These are phyloP conservation scores for Anarsia innoxiella DNA, from an alignment of 2,888 invertebrate species.

Conservation along the genomic window DNA sequence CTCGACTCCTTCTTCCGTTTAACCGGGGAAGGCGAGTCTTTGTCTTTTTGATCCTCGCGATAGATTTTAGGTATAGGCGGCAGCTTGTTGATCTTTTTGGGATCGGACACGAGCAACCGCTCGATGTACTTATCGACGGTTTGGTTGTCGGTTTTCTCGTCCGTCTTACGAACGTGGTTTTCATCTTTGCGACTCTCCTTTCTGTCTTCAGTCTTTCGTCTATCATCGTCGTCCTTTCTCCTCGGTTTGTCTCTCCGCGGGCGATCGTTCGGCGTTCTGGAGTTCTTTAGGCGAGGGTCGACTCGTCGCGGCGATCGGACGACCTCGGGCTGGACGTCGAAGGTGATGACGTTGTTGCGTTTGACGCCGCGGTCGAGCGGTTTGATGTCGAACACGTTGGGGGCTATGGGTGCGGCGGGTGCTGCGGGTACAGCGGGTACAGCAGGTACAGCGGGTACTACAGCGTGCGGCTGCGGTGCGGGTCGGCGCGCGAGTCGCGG, in stretches of 20 bases:
- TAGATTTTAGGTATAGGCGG: slow-evolving; percentile 62
- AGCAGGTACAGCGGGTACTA: slow-evolving; percentile 13
- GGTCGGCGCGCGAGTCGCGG: slow-evolving; percentile 25
- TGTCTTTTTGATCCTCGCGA: slow-evolving; percentile 26
- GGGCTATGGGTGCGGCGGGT: slow-evolving; percentile 38
- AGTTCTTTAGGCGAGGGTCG: slow-evolving; percentile 13
- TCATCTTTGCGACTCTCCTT: slow-evolving; percentile 9
- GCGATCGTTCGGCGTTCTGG: too few species aligned
- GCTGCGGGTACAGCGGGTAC: slow-evolving; percentile 20
- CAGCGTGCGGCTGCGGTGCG: slow-evolving; percentile 16
- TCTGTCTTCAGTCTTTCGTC: slow-evolving; percentile 11
- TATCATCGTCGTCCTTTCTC: slow-evolving; percentile 13
- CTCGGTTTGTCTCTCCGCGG: slow-evolving; percentile 10
- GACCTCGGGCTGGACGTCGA: slow-evolving; percentile 47
- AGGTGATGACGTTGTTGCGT: slow-evolving; percentile 64
- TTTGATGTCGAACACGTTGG: slow-evolving; percentile 67
- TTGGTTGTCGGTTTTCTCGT: slow-evolving; percentile 9
- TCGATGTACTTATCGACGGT: slow-evolving; percentile 32
- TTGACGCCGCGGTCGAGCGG: slow-evolving; percentile 58
- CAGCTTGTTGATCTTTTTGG: slow-evolving; percentile 49
- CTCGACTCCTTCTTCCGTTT: slow-evolving; percentile 34
- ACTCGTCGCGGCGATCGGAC: slow-evolving; percentile 25
- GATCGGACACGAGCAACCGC: slow-evolving; percentile 36
- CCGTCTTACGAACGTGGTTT: slow-evolving; percentile 1
- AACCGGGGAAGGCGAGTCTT: slow-evolving; percentile 20